A percentile compares a stretch with the other conserved stretches of the same genome.
Conservation (phyloP, 2,888 invertebrate genomes). For the Idaea biselata region DNA sequence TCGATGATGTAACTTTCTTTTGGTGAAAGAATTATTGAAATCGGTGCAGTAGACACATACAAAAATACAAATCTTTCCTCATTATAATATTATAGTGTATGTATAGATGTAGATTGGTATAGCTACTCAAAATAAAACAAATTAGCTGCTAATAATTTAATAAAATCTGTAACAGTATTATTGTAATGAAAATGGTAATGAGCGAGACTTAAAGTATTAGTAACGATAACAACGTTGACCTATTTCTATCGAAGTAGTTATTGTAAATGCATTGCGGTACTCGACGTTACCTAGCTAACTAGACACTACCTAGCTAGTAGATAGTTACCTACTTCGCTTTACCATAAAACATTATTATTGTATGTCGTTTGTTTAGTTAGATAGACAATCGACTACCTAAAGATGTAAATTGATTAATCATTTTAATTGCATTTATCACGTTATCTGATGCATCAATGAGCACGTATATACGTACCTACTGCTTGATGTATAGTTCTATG, state of each 20-base stretch:
- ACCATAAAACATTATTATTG: neutral
- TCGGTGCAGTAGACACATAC: too few relatives aligned
- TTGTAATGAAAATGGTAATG: neutral
- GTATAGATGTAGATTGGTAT: neutral
- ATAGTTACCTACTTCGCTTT: too few relatives aligned
- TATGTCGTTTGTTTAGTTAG: neutral
- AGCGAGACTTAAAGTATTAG: neutral
- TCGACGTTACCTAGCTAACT: neutral
- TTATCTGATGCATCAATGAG: neutral
- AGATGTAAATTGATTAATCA: neutral
- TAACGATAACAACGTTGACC: neutral
- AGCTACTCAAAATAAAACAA: neutral
- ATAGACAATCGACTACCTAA: neutral
- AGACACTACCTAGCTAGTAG: too few relatives aligned
- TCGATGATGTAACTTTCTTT: too few relatives aligned
- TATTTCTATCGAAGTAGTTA: neutral
- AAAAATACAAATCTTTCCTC: too few relatives aligned
- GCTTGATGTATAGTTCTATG: neutral
- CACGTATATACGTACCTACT: neutral
- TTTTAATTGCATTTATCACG: neutral
- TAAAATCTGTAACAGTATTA: constrained; percentile 20
- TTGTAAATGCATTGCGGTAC: neutral
- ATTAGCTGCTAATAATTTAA: constrained; percentile 10
- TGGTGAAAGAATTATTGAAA: too few relatives aligned
- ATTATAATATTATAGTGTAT: too few relatives aligned